Evolutionary conservation across 2,888 invertebrate species (phyloP).

Genomic region (Trissonchulus latispiculum): DNA sequence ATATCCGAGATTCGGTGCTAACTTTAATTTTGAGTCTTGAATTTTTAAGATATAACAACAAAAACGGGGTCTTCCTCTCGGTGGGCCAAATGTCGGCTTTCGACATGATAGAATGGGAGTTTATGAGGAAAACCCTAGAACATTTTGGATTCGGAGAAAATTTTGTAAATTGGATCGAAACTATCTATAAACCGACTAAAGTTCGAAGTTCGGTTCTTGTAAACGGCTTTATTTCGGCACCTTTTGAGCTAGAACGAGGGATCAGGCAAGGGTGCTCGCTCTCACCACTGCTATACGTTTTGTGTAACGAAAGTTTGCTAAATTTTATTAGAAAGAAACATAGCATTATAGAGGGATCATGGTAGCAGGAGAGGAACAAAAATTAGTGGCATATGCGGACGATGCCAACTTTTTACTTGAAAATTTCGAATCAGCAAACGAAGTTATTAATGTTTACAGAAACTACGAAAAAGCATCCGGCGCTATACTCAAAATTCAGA

Average conservation of each 20-base stretch:
- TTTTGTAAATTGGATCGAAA: not conserved
- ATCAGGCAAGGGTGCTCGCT: constrained; percentile 3
- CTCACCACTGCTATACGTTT: not conserved
- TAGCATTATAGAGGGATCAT: not conserved
- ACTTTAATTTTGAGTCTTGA: not conserved
- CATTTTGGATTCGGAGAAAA: not conserved
- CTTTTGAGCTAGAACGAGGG: not conserved
- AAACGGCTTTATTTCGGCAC: constrained; percentile 1
- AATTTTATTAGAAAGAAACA: not conserved
- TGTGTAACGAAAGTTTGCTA: not conserved
- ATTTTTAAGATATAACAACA: not conserved
- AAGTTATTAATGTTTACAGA: not conserved
- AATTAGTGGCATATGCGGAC: constrained; percentile 8
- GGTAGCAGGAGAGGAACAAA: not conserved
- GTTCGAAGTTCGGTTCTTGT: not conserved
- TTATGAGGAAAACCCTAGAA: not conserved
- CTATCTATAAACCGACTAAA: not conserved
- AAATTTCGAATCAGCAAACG: not conserved
- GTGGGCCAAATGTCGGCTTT: constrained; percentile 1
- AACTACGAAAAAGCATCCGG: constrained; percentile 3
- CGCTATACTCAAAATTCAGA: not conserved
- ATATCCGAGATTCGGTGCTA: not conserved
- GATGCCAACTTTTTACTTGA: not conserved
- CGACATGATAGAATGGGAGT: constrained; percentile 1
- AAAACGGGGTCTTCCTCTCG: not conserved